A percentile compares a stretch with the other conserved stretches of the same genome.
These are phyloP conservation scores for Volucella inflata DNA, from an alignment of 2,888 invertebrate genomes.

Conservation along the genomic window DNA sequence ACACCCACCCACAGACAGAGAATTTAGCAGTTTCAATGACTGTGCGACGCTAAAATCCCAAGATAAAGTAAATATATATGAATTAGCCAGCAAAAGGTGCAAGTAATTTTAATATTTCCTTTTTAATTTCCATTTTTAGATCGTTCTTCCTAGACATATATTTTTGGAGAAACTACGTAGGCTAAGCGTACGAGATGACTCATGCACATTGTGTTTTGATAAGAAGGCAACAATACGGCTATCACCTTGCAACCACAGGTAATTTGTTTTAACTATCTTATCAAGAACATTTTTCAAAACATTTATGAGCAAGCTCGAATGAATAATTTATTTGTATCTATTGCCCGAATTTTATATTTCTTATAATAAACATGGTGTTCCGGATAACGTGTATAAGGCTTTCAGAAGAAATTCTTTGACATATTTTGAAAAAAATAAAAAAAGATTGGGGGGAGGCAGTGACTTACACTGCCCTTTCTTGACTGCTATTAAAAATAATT, in stretches of 20 bases:
- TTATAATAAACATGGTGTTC: too few relatives aligned
- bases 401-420: too few relatives aligned
- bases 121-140: constrained; percentile 67
- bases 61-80: constrained; percentile 86
- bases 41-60: constrained; percentile 89
- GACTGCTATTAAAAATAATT: too few relatives aligned
- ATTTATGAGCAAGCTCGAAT: too few relatives aligned
- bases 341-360: too few relatives aligned
- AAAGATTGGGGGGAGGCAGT: too few relatives aligned
- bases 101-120: constrained; percentile 7
- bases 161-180: constrained; percentile 90
- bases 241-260: constrained; percentile 93
- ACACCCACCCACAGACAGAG: constrained; percentile 88
- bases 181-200: constrained; percentile 91
- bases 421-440: too few relatives aligned
- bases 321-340: too few relatives aligned
- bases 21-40: constrained; percentile 91
- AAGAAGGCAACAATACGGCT: constrained; percentile 89
- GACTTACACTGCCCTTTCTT: too few relatives aligned
- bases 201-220: constrained; percentile 95
- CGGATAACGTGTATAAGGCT: too few relatives aligned
- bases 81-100: not conserved
- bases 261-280: constrained; percentile 77
- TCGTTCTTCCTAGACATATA: constrained; percentile 91
- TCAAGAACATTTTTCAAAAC: too few relatives aligned